Evolutionary conservation across 2,888 invertebrate genomes (phyloP), one percentile per base, ranked within the genome.

Genomic region (Rhopalosiphum nymphaeae): DNA sequence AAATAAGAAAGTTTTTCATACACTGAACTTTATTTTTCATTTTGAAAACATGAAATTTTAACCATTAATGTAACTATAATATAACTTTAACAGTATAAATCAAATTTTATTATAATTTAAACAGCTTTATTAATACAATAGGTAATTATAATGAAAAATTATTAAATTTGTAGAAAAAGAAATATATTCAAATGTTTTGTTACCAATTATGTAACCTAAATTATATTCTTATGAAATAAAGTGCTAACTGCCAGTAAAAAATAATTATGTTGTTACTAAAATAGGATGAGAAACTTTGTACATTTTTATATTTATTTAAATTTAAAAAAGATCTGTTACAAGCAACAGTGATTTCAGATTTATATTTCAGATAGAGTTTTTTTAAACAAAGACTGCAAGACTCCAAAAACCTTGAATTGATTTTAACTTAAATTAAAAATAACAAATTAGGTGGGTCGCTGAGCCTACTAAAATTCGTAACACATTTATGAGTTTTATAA

Each of bases 1-100:
- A 56, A 57, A 89, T 29, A 44, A 89, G 42, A 89, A 89, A 44
- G 42, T 89, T 57, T 89, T 57, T 89, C 36, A 42, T 89, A 42
- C 56, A 44, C 29, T 42, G 42, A 89, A 89, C 44, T 42, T 89
- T 44, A 89, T 26, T 26, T 3, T 9, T 57, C 44, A 89, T 21
- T 36, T 78, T 78, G 36, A 78, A 2, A 78, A 78, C 78, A 25
- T 78, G 78, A 36, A 21, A 78, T 78, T 25, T 78, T 78, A 36
- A 78, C 9, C 21, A 36, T 42, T 78, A 21, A 21, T 21, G 36
- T 78, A 9, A 21, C 78, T 21, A 78, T 5, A 36, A 36, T 25
- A 36, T 21, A 42, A 25, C 21, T 78, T 36, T 78, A 78, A 2
- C 36, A 78, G 36, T 36, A 36, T 36, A 78, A 9, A 21, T 78